A percentile compares a stretch with the other conserved stretches of the same genome.
Evolutionary conservation across 2,797 vertebrate genomes (phyloP).

Genomic region (Propithecus perrieri): DNA sequence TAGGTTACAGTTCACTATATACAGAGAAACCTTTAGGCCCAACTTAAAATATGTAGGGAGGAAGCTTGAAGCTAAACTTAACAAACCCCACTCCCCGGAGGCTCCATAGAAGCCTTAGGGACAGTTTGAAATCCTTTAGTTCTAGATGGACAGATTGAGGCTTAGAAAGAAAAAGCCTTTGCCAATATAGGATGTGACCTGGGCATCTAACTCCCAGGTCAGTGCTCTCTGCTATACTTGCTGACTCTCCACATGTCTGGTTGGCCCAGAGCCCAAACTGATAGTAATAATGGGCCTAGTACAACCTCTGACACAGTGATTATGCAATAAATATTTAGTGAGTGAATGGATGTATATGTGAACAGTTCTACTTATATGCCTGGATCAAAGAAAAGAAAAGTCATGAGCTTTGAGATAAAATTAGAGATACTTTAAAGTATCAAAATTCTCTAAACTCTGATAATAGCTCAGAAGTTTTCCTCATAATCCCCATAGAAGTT

Average conservation of each 20-base stretch:
- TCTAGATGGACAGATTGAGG: neutral
- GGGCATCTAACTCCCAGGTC: neutral
- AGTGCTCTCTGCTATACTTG: neutral
- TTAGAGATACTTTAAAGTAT: neutral
- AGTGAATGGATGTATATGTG: neutral
- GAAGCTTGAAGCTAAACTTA: neutral
- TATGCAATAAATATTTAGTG: conserved; percentile 1
- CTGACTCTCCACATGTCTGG: neutral
- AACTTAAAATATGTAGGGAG: neutral
- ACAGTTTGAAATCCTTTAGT: neutral
- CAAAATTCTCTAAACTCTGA: conserved; percentile 41
- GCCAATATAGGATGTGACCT: neutral
- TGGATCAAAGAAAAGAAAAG: conserved; percentile 2
- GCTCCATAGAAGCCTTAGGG: neutral
- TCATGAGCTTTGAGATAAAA: conserved; percentile 33
- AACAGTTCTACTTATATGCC: neutral
- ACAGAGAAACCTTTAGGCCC: neutral
- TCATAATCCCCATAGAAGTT: neutral
- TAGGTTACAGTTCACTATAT: neutral
- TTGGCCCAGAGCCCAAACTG: neutral
- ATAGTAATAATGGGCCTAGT: neutral
- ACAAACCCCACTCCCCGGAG: neutral
- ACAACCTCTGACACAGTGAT: neutral
- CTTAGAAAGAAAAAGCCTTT: neutral
- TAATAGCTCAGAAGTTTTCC: conserved; percentile 18